These are phyloP conservation scores for Hemibagrus guttatus DNA, from an alignment of 2,797 vertebrate species.

Conservation along the genomic window DNA sequence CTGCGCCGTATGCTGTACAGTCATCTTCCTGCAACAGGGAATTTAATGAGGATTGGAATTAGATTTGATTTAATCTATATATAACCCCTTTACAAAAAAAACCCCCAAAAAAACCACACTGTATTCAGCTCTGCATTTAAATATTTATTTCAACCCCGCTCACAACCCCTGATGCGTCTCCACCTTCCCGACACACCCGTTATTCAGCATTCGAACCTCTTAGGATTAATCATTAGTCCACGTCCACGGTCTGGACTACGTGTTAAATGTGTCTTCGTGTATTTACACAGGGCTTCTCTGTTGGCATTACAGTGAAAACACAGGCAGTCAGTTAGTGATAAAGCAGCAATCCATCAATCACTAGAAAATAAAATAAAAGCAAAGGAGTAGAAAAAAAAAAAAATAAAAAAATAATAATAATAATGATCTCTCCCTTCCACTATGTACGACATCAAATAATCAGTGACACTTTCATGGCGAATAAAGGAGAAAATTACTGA, in stretches of 20 bases:
- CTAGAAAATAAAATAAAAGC: conserved; percentile 10
- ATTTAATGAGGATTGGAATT: background rate
- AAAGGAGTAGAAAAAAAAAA: conserved; percentile 9
- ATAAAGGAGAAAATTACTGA: conserved; percentile 54
- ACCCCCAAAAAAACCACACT: conserved; percentile 8
- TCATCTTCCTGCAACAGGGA: background rate
- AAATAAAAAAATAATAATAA: background rate
- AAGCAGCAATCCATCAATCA: conserved; percentile 46
- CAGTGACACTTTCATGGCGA: conserved; percentile 27
- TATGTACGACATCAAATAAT: conserved; percentile 21
- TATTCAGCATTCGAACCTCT: conserved; percentile 11
- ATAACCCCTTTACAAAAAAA: background rate
- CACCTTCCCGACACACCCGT: conserved; percentile 8
- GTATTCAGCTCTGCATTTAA: conserved; percentile 29
- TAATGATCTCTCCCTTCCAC: conserved; percentile 11
- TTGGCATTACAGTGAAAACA: conserved; percentile 53
- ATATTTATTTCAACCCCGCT: conserved; percentile 24
- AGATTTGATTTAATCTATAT: background rate
- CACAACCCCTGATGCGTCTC: conserved; percentile 18
- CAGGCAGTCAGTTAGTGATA: conserved; percentile 53
- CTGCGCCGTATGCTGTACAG: too few species aligned
- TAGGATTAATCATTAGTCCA: conserved; percentile 26
- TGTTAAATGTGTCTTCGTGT: conserved; percentile 37
- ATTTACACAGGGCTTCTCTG: conserved; percentile 43
- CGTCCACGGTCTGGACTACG: background rate